Evolutionary conservation across 2,797 vertebrate genomes (phyloP), one percentile per base, ranked within the genome.

Genomic region (Macrochelys suwanniensis): DNA sequence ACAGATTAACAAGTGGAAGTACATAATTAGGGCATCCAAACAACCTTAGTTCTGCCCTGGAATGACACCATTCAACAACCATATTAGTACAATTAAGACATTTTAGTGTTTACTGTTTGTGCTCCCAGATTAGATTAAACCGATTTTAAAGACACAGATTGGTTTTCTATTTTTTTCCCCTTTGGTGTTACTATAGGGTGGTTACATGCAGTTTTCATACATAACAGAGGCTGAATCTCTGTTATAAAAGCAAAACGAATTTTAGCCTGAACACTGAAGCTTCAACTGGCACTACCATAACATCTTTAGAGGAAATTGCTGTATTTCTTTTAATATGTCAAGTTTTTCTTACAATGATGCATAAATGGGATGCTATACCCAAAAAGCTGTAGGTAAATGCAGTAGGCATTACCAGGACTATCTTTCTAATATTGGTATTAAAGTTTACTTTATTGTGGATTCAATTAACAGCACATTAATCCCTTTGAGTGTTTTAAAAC

Each of bases 251-350:
- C 10, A 89, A 89, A 92, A 80, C 5, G 1, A 31, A 15, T 47
- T 33, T 90, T 56, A 77, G 76, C 11, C 85, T 92, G 86, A 90
- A 80, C 57, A 37, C 16, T 4, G 4, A 56, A 68, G 68, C 47
- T 82, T 45, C 47, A 78, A n/a, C 77, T 89, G 65, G 31, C 13
- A 78, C 1, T 7, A n/a, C 80, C 21, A 4, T 4, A 78, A 5
- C 25, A 92, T 94, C 81, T 82, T 91, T 37, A 23, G 65, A 93
- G 93, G 77, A 82, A 96, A 93, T 45, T 17, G 2, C 6, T 47
- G 59, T 4, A 47, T 61, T 53, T 80, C 37, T 79, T 37, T 1
- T 3, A 93, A 25, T 11, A 59, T 3, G 85, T 92, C 3, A 85
- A 89, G 47, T 91, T 90, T 82, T 79, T 77, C 82, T 88, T 94